These are phyloP conservation scores for Conus ventricosus DNA, from an alignment of 1,140 invertebrate species.

Conservation along the genomic window DNA sequence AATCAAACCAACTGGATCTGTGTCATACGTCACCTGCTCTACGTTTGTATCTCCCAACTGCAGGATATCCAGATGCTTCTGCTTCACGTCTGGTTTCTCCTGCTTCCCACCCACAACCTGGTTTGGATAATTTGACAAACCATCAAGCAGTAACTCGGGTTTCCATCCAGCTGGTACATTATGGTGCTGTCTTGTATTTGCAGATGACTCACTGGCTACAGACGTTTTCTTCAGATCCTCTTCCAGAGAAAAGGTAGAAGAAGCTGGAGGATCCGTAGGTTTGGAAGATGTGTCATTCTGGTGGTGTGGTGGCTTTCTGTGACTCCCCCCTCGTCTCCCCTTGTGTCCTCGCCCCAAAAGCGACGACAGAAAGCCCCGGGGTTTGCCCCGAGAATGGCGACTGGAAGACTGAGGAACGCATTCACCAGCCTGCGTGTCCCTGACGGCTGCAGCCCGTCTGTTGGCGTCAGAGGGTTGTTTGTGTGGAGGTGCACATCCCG, in stretches of 20 bases:
- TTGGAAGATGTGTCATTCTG: not conserved
- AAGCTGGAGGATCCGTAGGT: no score
- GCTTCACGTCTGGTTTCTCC: not conserved
- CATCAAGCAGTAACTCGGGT: not conserved
- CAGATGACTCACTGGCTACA: not conserved
- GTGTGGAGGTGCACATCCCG: no score
- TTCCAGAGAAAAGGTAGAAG: not conserved
- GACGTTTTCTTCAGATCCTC: not conserved
- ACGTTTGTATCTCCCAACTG: not conserved
- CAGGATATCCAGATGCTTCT: not conserved
- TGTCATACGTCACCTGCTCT: no score
- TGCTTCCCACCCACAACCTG: not conserved
- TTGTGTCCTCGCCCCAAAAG: conserved; percentile 6
- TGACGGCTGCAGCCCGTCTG: not conserved
- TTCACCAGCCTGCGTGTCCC: not conserved
- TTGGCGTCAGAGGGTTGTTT: not conserved
- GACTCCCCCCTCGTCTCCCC: not conserved
- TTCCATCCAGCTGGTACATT: not conserved
- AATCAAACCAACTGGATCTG: not conserved
- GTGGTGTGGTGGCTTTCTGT: not conserved
- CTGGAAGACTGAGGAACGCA: not conserved
- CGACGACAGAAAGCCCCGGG: conserved; percentile 9
- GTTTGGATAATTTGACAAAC: not conserved
- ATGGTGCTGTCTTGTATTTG: not conserved
- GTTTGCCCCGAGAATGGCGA: not conserved